Evolutionary conservation across 2,113 vertebrate genomes (phyloP).

Genomic region (Rattus norvegicus): GRCr8 NC_086019.1:191673001-191673500

Average conservation of each 20-base stretch:
- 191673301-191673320: background rate
- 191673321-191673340: no score
- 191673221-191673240: background rate
- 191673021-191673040: no score
- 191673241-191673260: background rate
- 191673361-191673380: no score
- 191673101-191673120: background rate
- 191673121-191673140: background rate
- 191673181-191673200: background rate
- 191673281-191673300: background rate
- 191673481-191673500: no score
- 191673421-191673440: no score
- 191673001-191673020: no score
- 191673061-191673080: background rate
- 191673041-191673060: no score
- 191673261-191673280: background rate
- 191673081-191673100: background rate
- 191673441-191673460: no score
- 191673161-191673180: background rate
- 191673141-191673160: background rate
- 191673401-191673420: no score
- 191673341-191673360: no score
- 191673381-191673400: no score
- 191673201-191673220: background rate
- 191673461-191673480: no score